Base-by-base conservation (phyloP, 1,140 invertebrate species). In the Brachionus rotundiformis region DNA sequence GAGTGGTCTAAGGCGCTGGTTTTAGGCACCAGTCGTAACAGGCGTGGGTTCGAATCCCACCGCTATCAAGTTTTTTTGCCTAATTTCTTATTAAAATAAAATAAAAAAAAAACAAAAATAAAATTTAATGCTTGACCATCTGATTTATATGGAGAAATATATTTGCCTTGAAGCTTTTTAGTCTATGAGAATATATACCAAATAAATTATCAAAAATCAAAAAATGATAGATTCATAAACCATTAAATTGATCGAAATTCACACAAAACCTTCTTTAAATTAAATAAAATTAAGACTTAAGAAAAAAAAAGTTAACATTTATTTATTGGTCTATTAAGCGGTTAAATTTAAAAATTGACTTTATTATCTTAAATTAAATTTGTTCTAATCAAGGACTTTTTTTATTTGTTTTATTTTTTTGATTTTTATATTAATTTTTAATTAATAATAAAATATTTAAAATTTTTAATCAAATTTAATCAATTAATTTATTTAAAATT, bases 21-120 rank as follows among this genome's bases (percentile, higher is more conserved):
- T 95, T 95, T 94, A 95, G 94, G 94, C 94, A 95, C 94, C 94
- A 95, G 94, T 95, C 93, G 94, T 93, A 92, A 93, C 93, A 92
- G 94, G 94, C 94, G 94, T 95, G 94, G 93, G 94, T 95, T 95
- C 94, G 94, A 95, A 95, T 95, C 94, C 94, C 94, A 95, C 94
- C 94, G 93, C 94, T 94, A 93, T 93, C 94, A 94, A 84, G n/a
- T 39, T 25, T 36, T 59, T 59, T 47, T 54, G 16, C 7, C 4
- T 6, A 54, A 54, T 54, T 54, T n/a, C n/a, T 19, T 23, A 54
- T 54, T 54, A 19, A 19, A 54, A 54, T 19, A 54, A 7, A 54
- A n/a, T 36, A 36, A 36, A 36, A 39, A 39, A 39, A 39, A 39
- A 39, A 10, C 13, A n/a, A n/a, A n/a, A n/a, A n/a, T n/a, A n/a